These are phyloP conservation scores for Gambusia affinis DNA, from an alignment of 2,113 vertebrate species.

Conservation along the genomic window DNA sequence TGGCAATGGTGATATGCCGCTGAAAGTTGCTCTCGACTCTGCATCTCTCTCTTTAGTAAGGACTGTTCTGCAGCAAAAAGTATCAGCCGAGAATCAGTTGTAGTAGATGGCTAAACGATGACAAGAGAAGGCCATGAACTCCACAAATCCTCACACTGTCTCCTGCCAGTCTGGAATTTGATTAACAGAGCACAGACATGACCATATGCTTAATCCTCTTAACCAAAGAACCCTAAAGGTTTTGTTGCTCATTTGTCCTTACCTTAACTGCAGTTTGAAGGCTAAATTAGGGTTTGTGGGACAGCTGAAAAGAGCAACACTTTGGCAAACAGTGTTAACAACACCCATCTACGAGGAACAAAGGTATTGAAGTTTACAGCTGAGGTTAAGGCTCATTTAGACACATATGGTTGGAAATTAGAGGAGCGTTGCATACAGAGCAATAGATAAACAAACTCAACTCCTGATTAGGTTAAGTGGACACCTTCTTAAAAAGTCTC, in stretches of 20 bases:
- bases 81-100: not conserved
- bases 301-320: not conserved
- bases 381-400: not conserved
- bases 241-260: not conserved
- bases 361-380: not conserved
- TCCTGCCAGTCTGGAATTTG: slow-evolving; percentile 24
- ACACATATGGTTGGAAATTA: not conserved
- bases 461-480: too few relatives aligned
- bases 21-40: not conserved
- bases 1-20: not conserved
- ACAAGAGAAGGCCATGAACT: slow-evolving; percentile 32
- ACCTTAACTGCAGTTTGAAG: not conserved
- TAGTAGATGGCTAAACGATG: slow-evolving; percentile 15
- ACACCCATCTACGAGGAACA: not conserved
- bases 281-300: not conserved
- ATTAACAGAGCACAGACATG: slow-evolving; percentile 40
- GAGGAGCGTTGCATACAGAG: not conserved
- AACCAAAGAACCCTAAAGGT: slow-evolving; percentile 31
- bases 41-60: not conserved
- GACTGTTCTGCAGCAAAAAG: not conserved
- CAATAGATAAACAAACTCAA: not conserved
- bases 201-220: slow-evolving; percentile 69
- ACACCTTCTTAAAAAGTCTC: not conserved
- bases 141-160: slow-evolving; percentile 11
- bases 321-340: not conserved